A percentile compares a stretch with the other conserved stretches of the same genome.
phyloP scores from a whole-genome alignment of 2,888 invertebrate genomes.

The Scaptomyza cyrtandrae region DNA sequence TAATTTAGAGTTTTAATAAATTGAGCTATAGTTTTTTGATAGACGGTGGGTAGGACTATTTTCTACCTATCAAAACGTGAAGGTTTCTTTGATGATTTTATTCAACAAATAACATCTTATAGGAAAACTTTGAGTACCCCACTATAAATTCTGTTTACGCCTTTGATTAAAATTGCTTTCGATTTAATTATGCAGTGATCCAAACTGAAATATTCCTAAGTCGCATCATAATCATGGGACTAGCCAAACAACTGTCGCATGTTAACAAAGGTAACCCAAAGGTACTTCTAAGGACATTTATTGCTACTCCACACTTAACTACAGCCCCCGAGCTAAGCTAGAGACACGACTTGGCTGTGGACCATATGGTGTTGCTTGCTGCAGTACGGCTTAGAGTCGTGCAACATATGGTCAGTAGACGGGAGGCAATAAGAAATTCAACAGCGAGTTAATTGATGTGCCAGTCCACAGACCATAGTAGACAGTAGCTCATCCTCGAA shows the following conservation, averaged over 20 bases:
- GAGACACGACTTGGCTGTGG: constrained; percentile 32
- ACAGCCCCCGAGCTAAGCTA: constrained; percentile 7
- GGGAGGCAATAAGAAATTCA: constrained; percentile 53
- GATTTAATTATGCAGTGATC: constrained; percentile 1
- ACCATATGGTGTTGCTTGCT: constrained; percentile 67
- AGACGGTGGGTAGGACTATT: too few species aligned
- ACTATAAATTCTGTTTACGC: neutral
- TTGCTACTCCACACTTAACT: constrained; percentile 16
- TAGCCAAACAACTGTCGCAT: constrained; percentile 58
- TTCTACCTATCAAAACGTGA: too few species aligned
- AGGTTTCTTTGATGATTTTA: too few species aligned
- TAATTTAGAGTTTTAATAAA: too few species aligned
- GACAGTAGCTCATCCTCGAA: constrained; percentile 61
- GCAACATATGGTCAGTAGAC: constrained; percentile 79
- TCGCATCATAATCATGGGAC: neutral
- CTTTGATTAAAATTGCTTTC: neutral
- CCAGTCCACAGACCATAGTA: constrained; percentile 42
- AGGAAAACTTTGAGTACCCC: neutral
- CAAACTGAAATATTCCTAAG: neutral
- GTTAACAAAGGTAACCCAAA: constrained; percentile 30
- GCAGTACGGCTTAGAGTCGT: constrained; percentile 34
- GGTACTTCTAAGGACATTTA: constrained; percentile 42
- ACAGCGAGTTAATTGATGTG: constrained; percentile 71
- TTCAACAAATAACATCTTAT: too few species aligned
- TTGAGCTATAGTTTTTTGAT: too few species aligned